Evolutionary conservation across 2,888 invertebrate species (phyloP).

Genomic region (Tetragnatha montana): DNA sequence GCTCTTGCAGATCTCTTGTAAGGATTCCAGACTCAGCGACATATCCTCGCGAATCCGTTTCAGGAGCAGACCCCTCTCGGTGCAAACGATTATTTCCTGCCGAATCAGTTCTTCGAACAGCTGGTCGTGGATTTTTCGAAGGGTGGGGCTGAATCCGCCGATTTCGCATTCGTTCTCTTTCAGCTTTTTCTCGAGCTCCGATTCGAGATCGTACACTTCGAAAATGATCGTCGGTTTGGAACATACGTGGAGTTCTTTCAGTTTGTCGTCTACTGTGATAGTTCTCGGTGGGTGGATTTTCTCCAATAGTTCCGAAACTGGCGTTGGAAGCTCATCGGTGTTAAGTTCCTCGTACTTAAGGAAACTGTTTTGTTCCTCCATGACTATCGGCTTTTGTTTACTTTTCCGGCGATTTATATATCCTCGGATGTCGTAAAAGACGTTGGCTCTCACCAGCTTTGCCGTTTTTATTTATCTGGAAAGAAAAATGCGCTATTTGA

Average conservation of each 20-base stretch:
- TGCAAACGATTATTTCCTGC: slow-evolving; percentile 37
- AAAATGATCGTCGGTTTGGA: slow-evolving; percentile 9
- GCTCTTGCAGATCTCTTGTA: slow-evolving; percentile 16
- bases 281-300: slow-evolving; percentile 2
- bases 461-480: too few species aligned
- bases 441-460: too few species aligned
- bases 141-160: slow-evolving; percentile 15
- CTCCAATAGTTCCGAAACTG: slow-evolving; percentile 5
- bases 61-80: slow-evolving; percentile 41
- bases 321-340: neutral
- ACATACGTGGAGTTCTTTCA: neutral
- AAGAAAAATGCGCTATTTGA: too few species aligned
- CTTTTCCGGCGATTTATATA: neutral
- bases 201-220: slow-evolving; percentile 27
- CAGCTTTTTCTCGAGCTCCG: slow-evolving; percentile 15
- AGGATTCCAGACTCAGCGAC: neutral
- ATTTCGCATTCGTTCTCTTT: slow-evolving; percentile 8
- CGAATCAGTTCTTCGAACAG: slow-evolving; percentile 55
- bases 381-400: neutral
- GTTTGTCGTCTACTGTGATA: neutral
- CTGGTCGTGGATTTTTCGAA: slow-evolving; percentile 8
- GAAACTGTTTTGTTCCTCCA: neutral
- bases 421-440: too few species aligned
- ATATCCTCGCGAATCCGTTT: slow-evolving; percentile 6
- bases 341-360: slow-evolving; percentile 25